Base-by-base conservation (phyloP, 2,797 vertebrate species). In the Macroramphosus scolopax region DNA sequence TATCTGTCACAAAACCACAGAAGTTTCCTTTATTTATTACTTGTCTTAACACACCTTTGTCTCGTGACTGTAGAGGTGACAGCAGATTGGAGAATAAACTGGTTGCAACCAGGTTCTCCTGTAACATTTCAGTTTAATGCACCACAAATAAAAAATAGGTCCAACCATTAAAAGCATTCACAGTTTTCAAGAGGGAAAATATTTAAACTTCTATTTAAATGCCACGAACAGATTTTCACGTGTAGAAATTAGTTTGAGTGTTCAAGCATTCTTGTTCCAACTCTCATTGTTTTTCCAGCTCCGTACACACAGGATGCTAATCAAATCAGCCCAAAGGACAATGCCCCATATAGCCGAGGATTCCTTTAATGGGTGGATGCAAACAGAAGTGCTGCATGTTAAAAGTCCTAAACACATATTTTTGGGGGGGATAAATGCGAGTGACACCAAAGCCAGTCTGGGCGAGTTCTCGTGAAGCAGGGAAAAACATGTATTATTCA, bases 401-500 rank as follows among this genome's bases (percentile, higher is more conserved):
- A 80, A 67, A 78, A 71, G 62, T 57, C 62, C 48, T 55, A 60
- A 80, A 75, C 58, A 53, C 55, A 36, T 59, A 29, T 66, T 68
- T 72, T 61, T 63, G 70, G 48, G 41, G 29, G 20, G 38, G 64
- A 39, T 50, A 68, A 58, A 82, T 61, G 63, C 69, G 76, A 74
- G 66, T 74, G 78, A 65, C 70, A 63, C 42, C 60, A 51, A 49
- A 64, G 67, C 63, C 63, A 46, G 52, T 56, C 63, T 67, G 59
- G 75, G 50, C 5, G 39, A 60, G 63, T 71, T 56, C 68, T 72
- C 9, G 45, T 58, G 52, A 72, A 72, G 68, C 31, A 51, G 68
- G 40, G 31, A 43, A 58, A 67, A 89, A 89, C 89, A 93, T 95
- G 82, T 89, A 95, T 97, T 93, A 97, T 95, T 94, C 88, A 98